Evolutionary conservation across 35 echinoderm and acorn worm species (phyloP), one percentile per base, ranked within the genome.

Genomic region (Patiria miniata): DNA sequence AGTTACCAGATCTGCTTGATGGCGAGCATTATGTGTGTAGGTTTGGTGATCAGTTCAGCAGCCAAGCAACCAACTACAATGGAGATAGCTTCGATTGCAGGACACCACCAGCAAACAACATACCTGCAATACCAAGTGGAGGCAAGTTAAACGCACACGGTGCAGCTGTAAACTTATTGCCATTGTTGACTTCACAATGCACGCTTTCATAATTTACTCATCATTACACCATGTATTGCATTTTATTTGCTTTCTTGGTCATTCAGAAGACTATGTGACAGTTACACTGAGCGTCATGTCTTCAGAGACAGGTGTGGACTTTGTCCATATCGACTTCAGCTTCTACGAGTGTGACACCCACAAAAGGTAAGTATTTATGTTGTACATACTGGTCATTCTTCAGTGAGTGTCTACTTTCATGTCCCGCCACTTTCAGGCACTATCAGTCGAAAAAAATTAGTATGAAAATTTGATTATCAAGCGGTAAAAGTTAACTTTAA

Each of bases 1-100:
- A 89, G 42, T 79, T 89, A 50, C 87, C 87, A 36, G 59, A 68
- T n/a, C 32, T 89, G 7, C 9, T 4, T 18, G 18, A 21, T 28
- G 39, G 21, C 37, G n/a, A 81, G 16, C 36, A 33, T 33, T 89
- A 83, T 42, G 54, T 0, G n/a, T 89, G 87, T 19, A 14, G 39
- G 18, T 89, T 89, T 84, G 82, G 55, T n/a, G n/a, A 60, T 65
- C 26, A 14, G 10, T 17, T 33, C 16, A 34, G 18, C 9, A n/a
- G 10, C 53, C 55, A 0, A 32, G 82, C 82, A 1, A 15, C 6
- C 26, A 76, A 16, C 17, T 1, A 7, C 21, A 59, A 58, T 30
- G n/a, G n/a, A n/a, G 47, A 89, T 34, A 29, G 0, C 1, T 18
- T 89, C 21, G 60, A 18, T 1, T 89, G 87, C 36, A 73, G 22